Conservation (phyloP, 2,888 invertebrate species). For the Euplexia lucipara region DNA sequence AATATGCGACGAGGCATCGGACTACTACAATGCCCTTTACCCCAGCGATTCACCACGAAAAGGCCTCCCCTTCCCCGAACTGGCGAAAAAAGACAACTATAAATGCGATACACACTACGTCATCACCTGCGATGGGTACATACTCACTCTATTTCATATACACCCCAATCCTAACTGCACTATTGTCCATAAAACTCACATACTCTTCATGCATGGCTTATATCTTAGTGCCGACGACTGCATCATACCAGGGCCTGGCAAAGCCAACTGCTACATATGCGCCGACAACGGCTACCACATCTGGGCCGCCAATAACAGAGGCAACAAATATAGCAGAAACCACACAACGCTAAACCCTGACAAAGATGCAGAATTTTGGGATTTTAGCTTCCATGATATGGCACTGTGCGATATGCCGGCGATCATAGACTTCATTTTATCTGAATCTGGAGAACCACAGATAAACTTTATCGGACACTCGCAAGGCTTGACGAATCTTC, state of each 20-base stretch:
- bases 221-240: background rate
- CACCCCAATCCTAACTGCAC: background rate
- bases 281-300: background rate
- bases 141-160: background rate
- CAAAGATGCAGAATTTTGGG: background rate
- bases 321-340: background rate
- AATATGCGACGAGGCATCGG: background rate
- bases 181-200: background rate
- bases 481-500: background rate
- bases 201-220: conserved; percentile 8
- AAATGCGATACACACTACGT: conserved; percentile 6
- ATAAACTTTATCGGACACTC: background rate
- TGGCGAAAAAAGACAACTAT: background rate
- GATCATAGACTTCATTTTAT: background rate
- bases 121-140: background rate
- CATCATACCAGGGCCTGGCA: background rate
- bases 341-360: conserved; percentile 1
- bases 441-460: background rate
- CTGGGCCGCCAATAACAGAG: background rate
- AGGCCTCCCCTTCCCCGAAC: background rate
- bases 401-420: background rate
- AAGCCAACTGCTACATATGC: background rate
- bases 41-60: background rate
- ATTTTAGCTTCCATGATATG: background rate
- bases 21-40: background rate